A percentile compares a stretch with the other conserved stretches of the same genome.
These are phyloP conservation scores for Patagioenas fasciata DNA, from an alignment of 2,113 vertebrate genomes.

Conservation along the genomic window DNA sequence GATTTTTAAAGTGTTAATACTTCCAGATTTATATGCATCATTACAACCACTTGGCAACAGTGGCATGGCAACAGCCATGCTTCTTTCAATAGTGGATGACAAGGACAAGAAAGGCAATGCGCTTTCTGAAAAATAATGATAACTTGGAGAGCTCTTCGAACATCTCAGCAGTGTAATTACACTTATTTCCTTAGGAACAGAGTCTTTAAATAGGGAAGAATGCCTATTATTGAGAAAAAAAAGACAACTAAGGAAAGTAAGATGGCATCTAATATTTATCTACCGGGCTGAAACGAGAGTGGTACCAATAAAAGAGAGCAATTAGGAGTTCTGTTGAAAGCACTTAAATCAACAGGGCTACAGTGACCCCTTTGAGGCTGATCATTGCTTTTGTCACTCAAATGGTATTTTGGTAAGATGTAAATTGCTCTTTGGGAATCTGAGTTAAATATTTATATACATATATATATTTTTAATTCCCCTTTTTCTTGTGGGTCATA, in stretches of 20 bases:
- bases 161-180: slow-evolving; percentile 45
- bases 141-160: slow-evolving; percentile 52
- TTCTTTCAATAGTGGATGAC: slow-evolving; percentile 35
- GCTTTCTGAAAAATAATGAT: slow-evolving; percentile 52
- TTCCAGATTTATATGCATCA: slow-evolving; percentile 29
- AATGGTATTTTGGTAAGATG: neutral
- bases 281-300: neutral
- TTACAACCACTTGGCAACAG: slow-evolving; percentile 51
- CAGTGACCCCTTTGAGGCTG: neutral
- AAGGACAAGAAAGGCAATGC: slow-evolving; percentile 40
- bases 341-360: neutral
- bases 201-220: slow-evolving; percentile 44
- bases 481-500: neutral
- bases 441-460: neutral
- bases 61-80: slow-evolving; percentile 45
- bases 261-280: slow-evolving; percentile 41
- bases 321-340: slow-evolving; percentile 19
- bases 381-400: neutral
- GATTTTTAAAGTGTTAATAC: slow-evolving; percentile 52
- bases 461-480: neutral
- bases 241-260: neutral
- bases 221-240: neutral
- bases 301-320: neutral
- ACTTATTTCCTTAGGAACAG: slow-evolving; percentile 57
- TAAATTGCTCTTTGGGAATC: neutral